Conservation (phyloP, 92 coral and sea anemone species). For the Parazoanthus swiftii region DNA sequence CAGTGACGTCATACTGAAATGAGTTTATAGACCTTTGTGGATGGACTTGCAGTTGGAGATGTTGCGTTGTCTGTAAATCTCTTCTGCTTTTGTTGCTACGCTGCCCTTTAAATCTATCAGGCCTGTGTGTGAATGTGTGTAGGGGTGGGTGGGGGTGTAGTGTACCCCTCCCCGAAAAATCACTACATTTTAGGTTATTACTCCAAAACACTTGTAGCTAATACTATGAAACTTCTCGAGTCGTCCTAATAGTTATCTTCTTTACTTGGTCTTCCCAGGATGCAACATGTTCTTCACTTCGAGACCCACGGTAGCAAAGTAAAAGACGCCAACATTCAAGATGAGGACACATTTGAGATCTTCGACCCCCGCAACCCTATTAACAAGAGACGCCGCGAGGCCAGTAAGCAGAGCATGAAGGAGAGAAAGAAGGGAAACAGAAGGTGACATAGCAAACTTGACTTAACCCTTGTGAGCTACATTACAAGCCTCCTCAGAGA, state of each 20-base stretch:
- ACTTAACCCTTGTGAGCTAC: background rate
- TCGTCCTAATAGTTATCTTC: background rate
- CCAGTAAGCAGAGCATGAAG: conserved; percentile 81
- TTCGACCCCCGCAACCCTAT: conserved; percentile 97
- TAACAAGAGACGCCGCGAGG: conserved; percentile 92
- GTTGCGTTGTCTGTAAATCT: too few relatives aligned
- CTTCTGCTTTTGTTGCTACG: too few relatives aligned
- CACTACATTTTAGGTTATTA: too few relatives aligned
- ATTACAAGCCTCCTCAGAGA: background rate
- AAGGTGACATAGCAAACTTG: conserved; percentile 27
- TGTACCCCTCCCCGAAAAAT: too few relatives aligned
- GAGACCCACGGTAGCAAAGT: conserved; percentile 69
- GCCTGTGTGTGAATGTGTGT: too few relatives aligned
- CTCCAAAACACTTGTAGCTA: too few relatives aligned
- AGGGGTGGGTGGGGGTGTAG: too few relatives aligned
- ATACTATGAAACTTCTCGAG: background rate
- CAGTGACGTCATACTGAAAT: too few relatives aligned
- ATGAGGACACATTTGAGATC: conserved; percentile 92
- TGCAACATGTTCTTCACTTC: conserved; percentile 81
- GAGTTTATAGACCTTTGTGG: too few relatives aligned
- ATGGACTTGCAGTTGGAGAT: too few relatives aligned
- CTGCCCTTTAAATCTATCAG: too few relatives aligned
- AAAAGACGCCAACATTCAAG: conserved; percentile 82
- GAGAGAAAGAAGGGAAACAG: conserved; percentile 50
- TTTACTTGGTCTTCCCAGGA: conserved; percentile 49